Evolutionary conservation across 2,888 invertebrate genomes (phyloP), one percentile per base, ranked within the genome.

Genomic region (Chouioia cunea): DNA sequence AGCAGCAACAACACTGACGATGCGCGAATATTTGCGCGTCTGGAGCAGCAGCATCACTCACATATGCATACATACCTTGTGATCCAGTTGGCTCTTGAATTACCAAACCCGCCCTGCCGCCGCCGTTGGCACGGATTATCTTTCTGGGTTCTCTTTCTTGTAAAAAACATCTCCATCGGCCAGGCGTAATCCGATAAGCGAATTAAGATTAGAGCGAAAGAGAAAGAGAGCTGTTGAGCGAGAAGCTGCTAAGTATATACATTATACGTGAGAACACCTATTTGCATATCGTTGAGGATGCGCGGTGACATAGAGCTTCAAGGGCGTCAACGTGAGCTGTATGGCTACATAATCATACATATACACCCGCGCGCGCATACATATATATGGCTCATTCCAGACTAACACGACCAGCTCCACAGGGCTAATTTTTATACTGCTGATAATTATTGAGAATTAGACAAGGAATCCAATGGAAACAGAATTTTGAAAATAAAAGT

Each of bases 151-250:
- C 16, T 48, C 52, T 14, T 50, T n/a, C 54, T 36, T 14, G 18
- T 43, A 68, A 73, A 80, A 79, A 82, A 85, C 84, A 82, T 83
- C 85, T 85, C 81, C 82, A 85, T 85, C 78, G 78, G 60, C 75
- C 52, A 47, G 76, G 78, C 79, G 80, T 84, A 84, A 84, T 83
- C 81, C 83, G 84, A 85, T 85, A 83, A 85, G 82, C 83, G 84
- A 84, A 83, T 84, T 82, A 81, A 84, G 84, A 85, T 84, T 81
- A 84, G 79, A 77, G 68, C 78, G 50, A 20, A 53, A 46, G 46
- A 10, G 22, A n/a, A n/a, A n/a, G n/a, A n/a, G 20, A 15, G 56
- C 81, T 82, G 82, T 80, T 81, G 82, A 82, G 79, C 27, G 27
- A 27, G 82, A 56, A 80, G 79, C 82, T 82, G 81, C 82, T 81